These are phyloP conservation scores for Ranitomeya imitator DNA, from an alignment of 2,113 vertebrate species.

Conservation along the genomic window DNA sequence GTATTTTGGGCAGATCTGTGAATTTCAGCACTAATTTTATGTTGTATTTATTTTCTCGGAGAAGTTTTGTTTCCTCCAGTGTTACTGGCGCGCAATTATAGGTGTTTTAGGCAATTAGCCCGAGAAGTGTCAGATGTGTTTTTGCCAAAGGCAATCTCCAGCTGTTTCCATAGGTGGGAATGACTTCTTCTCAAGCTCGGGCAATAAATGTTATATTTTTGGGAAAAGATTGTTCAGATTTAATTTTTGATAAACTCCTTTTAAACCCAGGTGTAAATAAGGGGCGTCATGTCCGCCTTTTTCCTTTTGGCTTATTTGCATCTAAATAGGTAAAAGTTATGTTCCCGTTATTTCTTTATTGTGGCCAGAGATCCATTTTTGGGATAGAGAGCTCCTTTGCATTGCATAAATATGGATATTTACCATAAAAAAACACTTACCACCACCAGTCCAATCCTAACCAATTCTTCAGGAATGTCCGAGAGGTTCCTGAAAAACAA, in stretches of 20 bases:
- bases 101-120: background rate
- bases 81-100: background rate
- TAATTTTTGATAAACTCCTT: too few relatives aligned
- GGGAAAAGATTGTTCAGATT: background rate
- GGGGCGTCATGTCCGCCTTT: background rate
- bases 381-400: too few relatives aligned
- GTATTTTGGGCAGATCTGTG: background rate
- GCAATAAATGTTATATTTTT: background rate
- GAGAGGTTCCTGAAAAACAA: too few relatives aligned
- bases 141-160: background rate
- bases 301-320: background rate
- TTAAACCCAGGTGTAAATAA: too few relatives aligned
- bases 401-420: too few relatives aligned
- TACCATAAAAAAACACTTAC: too few relatives aligned
- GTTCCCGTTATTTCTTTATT: too few relatives aligned
- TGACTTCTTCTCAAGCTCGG: background rate
- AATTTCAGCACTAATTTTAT: background rate
- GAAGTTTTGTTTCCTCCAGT: background rate
- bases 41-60: background rate
- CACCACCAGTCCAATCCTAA: too few relatives aligned
- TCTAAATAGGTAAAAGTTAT: background rate
- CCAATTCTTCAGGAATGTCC: too few relatives aligned
- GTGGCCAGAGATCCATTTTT: too few relatives aligned
- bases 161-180: conserved; percentile 11
- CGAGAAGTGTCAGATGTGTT: background rate